Base-by-base conservation (phyloP, 2,888 invertebrate species). In the Melanostoma scalare region DNA sequence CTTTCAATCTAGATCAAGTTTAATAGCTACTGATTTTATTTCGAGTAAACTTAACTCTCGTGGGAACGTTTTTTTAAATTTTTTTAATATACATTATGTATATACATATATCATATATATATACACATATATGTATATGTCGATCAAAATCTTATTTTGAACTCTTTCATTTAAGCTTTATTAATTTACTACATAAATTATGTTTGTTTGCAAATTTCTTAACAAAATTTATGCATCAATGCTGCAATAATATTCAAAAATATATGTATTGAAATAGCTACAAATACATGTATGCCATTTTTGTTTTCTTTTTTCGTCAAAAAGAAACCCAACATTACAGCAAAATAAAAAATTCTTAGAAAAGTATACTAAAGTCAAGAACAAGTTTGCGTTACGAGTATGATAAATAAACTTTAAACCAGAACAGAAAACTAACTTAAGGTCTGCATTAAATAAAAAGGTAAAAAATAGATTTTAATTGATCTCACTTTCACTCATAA, bases 401-500 rank as follows among this genome's bases (percentile, higher is more conserved):
- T 40, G n/a, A 31, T 8, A 30, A 10, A 20, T 20, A 20, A 20
- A 20, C 20, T 20, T 20, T 20, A 20, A 20, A 56, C 20, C 4
- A 38, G 31, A 56, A 40, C n/a, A 30, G 4, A 53, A 42, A 35
- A 53, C 6, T 2, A 36, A 10, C 0, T 38, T 55, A 9, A 31
- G 42, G 33, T 60, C 44, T 60, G 42, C 33, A 33, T 60, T 6
- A 60, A 60, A 33, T 6, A 48, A 35, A 31, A 31, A 9, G 20
- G n/a, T 33, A 63, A 65, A 65, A 55, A 48, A 46, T 82, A 77
- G 73, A 74, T 74, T 78, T 77, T 77, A 82, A 74, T 74, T 78
- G 82, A 82, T 82, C 82, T 82, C 82, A 82, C 63, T 82, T 77
- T 82, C 82, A 82, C 63, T 78, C 73, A 65, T 81, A 80, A 75